A percentile compares a stretch with the other conserved stretches of the same genome.
Conservation (phyloP, 2,113 vertebrate species). For the Casuarius casuarius region DNA sequence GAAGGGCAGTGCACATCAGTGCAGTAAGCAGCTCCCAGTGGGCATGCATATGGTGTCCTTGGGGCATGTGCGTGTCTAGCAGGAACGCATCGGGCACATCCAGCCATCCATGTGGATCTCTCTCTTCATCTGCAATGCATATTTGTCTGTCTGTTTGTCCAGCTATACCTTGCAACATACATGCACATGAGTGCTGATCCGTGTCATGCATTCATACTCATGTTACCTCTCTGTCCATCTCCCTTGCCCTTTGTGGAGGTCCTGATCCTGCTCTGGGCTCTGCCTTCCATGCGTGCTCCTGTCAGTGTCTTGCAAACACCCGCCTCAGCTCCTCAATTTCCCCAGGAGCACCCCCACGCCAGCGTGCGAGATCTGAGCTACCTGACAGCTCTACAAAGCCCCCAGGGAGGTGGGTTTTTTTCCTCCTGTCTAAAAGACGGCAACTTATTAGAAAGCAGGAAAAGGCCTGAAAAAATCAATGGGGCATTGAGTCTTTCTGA, state of each 20-base stretch:
- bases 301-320: neutral
- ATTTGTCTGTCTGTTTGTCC: neutral
- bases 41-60: too few relatives aligned
- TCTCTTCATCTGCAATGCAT: fast-evolving
- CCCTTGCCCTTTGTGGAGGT: neutral
- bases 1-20: neutral
- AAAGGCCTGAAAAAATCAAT: neutral
- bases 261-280: neutral
- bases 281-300: fast-evolving
- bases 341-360: neutral
- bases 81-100: neutral
- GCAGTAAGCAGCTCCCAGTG: neutral
- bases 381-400: neutral
- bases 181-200: neutral
- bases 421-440: neutral
- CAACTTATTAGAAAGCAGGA: neutral
- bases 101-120: fast-evolving
- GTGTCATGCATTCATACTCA: neutral
- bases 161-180: fast-evolving
- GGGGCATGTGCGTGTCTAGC: neutral
- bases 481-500: neutral
- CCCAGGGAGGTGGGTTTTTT: neutral
- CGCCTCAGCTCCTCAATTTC: neutral
- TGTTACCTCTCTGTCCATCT: neutral
- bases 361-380: neutral